Evolutionary conservation across 2,888 invertebrate genomes (phyloP), one percentile per base, ranked within the genome.

Genomic region (Microdon myrmicae): DNA sequence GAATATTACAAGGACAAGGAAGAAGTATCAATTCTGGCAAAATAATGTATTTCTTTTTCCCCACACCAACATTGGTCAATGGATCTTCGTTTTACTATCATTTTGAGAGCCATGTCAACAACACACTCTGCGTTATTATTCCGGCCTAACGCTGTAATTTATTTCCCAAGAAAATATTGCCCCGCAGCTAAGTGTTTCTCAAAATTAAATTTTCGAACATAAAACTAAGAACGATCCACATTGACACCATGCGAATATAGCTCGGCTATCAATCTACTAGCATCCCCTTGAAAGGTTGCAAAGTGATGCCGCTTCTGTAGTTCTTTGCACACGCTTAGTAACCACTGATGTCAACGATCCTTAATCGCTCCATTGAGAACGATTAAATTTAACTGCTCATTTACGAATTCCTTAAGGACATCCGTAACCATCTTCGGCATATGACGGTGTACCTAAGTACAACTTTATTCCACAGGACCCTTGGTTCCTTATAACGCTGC

Each of bases 361-460:
- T 59, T 59, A 66, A 66, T 59, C 59, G 66, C 59, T 58, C 66
- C 53, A 66, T 66, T 66, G 66, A 66, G 66, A 53, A 43, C 58
- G 58, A 58, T 66, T 66, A 66, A 58, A 59, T 66, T 59, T 66
- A 66, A 66, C 66, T 66, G 58, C 53, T 66, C 66, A 66, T 66
- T 66, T 58, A 59, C 38, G 48, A 58, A 66, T 66, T 66, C 66
- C 66, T 66, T 59, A 39, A 66, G 66, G 58, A 66, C 58, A 66
- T 59, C 53, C 51, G 45, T 53, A 51, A 43, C 64, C 64, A 64
- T 56, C 64, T 56, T 58, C 51, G 64, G 53, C 47, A 56, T 64
- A 49, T 58, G 56, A 64, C 53, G 51, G 51, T 56, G 56, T 53
- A 47, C 64, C 43, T 53, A 56, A 60, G 53, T 54, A 43, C 19